A percentile compares a stretch with the other conserved stretches of the same genome.
phyloP scores from a whole-genome alignment of 2,113 vertebrate species.

The Sporophila hypoxantha region DNA sequence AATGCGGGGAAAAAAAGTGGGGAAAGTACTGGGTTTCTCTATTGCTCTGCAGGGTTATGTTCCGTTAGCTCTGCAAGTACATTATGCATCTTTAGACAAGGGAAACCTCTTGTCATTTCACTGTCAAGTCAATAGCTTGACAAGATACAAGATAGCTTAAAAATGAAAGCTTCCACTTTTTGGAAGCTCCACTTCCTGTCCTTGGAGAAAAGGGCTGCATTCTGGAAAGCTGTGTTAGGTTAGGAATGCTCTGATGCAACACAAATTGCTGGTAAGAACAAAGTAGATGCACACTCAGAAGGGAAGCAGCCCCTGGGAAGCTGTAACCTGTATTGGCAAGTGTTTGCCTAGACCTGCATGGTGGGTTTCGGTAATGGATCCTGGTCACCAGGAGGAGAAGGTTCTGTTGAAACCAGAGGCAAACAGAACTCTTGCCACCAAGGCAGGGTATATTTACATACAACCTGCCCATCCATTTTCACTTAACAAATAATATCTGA shows the following conservation, averaged over 20 bases:
- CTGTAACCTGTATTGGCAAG: background rate
- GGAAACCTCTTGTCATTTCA: background rate
- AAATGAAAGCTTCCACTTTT: background rate
- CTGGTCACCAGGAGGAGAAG: background rate
- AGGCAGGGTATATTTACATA: background rate
- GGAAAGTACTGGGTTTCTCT: background rate
- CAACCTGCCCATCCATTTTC: background rate
- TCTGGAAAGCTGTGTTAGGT: background rate
- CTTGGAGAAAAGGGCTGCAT: background rate
- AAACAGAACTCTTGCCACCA: background rate
- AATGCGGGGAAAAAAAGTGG: fast-evolving
- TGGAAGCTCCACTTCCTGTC: background rate
- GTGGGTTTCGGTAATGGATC: background rate
- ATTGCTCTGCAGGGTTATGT: background rate
- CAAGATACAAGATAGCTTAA: background rate
- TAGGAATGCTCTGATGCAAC: background rate
- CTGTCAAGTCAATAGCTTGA: background rate
- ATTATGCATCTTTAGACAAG: background rate
- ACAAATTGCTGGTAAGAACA: background rate
- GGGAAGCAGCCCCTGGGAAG: background rate
- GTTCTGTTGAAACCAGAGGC: background rate
- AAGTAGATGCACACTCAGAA: background rate
- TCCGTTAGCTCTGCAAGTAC: background rate
- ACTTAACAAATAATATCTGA: background rate
- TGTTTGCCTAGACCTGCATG: background rate